These are phyloP conservation scores for Volucella inanis DNA, from an alignment of 2,888 invertebrate species.

Conservation along the genomic window DNA sequence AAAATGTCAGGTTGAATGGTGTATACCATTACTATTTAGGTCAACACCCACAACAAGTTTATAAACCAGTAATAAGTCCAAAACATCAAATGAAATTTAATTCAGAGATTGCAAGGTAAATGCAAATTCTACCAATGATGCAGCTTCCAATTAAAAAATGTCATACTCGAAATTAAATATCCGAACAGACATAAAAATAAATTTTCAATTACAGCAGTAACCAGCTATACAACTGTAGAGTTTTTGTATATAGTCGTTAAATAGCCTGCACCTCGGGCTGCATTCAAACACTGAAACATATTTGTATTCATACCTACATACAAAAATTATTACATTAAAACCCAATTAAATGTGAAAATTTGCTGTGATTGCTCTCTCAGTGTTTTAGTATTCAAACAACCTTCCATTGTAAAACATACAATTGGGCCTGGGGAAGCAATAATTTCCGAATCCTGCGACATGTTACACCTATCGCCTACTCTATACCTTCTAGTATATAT, in stretches of 20 bases:
- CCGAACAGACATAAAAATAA: conserved; percentile 13
- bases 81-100: conserved; percentile 26
- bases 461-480: conserved; percentile 35
- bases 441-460: conserved; percentile 46
- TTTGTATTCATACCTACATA: conserved; percentile 10
- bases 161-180: conserved; percentile 26
- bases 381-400: conserved; percentile 49
- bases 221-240: background rate
- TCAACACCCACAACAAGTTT: conserved; percentile 10
- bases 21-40: background rate
- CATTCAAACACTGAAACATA: conserved; percentile 28
- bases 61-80: conserved; percentile 1
- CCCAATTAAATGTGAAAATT: conserved; percentile 70
- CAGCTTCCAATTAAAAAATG: conserved; percentile 20
- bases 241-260: background rate
- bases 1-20: too few species aligned
- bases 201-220: conserved; percentile 46
- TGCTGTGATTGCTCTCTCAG: conserved; percentile 65
- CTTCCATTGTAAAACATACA: conserved; percentile 56
- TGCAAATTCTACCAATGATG: background rate
- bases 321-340: conserved; percentile 68
- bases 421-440: conserved; percentile 26
- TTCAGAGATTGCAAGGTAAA: background rate
- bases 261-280: conserved; percentile 10
- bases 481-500: background rate